A percentile compares a stretch with the other conserved stretches of the same genome.
Conservation (phyloP, 2,888 invertebrate genomes). For the Lasius fuliginosus region DNA sequence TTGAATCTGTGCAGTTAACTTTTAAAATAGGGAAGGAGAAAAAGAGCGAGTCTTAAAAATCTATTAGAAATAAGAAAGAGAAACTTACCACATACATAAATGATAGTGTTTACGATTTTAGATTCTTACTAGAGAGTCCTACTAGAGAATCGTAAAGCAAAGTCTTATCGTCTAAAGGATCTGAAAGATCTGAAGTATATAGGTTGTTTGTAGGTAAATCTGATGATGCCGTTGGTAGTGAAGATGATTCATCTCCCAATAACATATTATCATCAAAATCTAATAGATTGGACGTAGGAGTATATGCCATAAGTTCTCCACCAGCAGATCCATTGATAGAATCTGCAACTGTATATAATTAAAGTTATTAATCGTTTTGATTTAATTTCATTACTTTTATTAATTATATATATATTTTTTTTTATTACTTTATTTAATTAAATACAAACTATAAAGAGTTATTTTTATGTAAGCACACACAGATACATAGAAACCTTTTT, state of each 20-base stretch:
- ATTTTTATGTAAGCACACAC: background rate
- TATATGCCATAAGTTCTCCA: constrained; percentile 84
- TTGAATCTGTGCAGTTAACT: background rate
- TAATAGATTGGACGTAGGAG: constrained; percentile 77
- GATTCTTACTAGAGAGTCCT: constrained; percentile 67
- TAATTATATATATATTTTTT: background rate
- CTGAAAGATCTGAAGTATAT: constrained; percentile 74
- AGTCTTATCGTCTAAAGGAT: constrained; percentile 76
- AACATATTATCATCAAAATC: constrained; percentile 84
- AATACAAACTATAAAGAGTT: background rate
- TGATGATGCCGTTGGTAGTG: constrained; percentile 58
- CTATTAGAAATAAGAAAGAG: background rate
- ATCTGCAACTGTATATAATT: constrained; percentile 62
- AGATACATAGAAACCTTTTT: background rate
- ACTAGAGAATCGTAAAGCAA: constrained; percentile 79
- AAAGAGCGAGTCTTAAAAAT: background rate
- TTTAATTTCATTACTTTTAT: background rate
- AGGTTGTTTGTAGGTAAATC: constrained; percentile 66
- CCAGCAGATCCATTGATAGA: constrained; percentile 71
- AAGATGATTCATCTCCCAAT: constrained; percentile 74
- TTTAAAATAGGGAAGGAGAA: background rate
- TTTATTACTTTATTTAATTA: background rate
- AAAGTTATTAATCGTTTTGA: background rate
- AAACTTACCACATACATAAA: constrained; percentile 58
- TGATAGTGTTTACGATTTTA: constrained; percentile 69